Percentiles rank a stretch among this genome's conserved stretches.
Conservation (phyloP, 1,140 invertebrate genomes). For the Helicoverpa zea region DNA sequence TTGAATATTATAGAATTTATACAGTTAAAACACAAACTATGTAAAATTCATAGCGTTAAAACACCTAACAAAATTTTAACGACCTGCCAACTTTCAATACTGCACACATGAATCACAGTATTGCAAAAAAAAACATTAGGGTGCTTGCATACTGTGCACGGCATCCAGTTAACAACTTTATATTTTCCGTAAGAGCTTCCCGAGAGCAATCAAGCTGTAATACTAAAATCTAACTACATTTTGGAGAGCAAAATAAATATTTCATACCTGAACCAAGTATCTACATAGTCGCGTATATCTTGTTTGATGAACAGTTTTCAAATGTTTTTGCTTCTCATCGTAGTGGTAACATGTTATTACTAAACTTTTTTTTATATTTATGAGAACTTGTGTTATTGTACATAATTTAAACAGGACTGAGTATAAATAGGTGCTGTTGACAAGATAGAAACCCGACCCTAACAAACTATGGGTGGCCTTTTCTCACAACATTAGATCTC, state of each 20-base stretch:
- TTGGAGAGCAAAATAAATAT: slow-evolving; percentile 34
- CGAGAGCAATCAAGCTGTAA: slow-evolving; percentile 21
- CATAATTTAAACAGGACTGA: no score
- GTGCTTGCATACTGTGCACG: slow-evolving; percentile 30
- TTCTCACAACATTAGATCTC: no score
- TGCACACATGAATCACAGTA: slow-evolving; percentile 21
- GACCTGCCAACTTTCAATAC: slow-evolving; percentile 24
- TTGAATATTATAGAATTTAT: no score
- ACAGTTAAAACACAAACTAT: no score
- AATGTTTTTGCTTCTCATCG: no score
- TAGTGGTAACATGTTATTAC: no score
- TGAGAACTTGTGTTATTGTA: no score
- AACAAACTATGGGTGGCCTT: no score
- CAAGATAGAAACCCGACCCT: no score
- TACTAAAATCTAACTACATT: slow-evolving; percentile 34
- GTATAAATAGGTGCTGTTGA: no score
- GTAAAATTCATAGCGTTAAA: not conserved
- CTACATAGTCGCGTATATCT: not conserved
- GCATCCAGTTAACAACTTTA: slow-evolving; percentile 19
- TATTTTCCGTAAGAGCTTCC: slow-evolving; percentile 3
- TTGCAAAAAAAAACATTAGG: slow-evolving; percentile 13
- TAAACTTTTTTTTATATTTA: no score
- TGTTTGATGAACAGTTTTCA: slow-evolving; percentile 8
- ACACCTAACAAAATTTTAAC: slow-evolving; percentile 21
- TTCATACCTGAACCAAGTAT: slow-evolving; percentile 10